These are phyloP conservation scores for Chelonus formosanus DNA, from an alignment of 2,888 invertebrate species.

Conservation along the genomic window DNA sequence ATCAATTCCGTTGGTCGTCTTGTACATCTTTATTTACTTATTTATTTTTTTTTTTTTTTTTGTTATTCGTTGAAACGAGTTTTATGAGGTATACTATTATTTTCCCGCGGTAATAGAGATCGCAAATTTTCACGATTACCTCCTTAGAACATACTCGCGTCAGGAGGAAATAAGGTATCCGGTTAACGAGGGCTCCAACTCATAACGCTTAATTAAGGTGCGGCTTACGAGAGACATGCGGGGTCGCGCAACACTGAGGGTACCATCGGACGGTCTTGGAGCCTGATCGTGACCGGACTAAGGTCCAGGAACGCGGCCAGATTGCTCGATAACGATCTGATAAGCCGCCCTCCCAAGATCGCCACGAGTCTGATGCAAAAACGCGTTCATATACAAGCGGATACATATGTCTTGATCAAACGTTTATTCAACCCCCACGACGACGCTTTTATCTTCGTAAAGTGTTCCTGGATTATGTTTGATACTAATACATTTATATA, in stretches of 20 bases:
- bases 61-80: not conserved
- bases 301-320: conserved; percentile 61
- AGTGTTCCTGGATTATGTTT: too few relatives aligned
- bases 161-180: conserved; percentile 35
- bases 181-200: conserved; percentile 63
- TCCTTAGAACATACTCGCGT: conserved; percentile 34
- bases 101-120: conserved; percentile 30
- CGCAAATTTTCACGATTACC: conserved; percentile 34
- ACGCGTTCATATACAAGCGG: conserved; percentile 3
- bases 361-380: conserved; percentile 36
- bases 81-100: conserved; percentile 9
- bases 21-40: too few relatives aligned
- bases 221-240: conserved; percentile 40
- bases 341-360: conserved; percentile 63
- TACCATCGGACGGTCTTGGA: conserved; percentile 45
- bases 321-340: conserved; percentile 63
- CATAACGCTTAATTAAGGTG: conserved; percentile 65
- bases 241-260: conserved; percentile 37
- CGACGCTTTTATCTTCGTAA: not conserved
- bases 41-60: too few relatives aligned
- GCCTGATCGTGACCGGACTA: conserved; percentile 62
- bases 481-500: too few relatives aligned
- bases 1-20: too few relatives aligned
- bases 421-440: conserved; percentile 15
- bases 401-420: conserved; percentile 5